A percentile compares a stretch with the other conserved stretches of the same genome.
Conservation (phyloP, 1,140 invertebrate genomes). For the Probaryconus sp. region DNA sequence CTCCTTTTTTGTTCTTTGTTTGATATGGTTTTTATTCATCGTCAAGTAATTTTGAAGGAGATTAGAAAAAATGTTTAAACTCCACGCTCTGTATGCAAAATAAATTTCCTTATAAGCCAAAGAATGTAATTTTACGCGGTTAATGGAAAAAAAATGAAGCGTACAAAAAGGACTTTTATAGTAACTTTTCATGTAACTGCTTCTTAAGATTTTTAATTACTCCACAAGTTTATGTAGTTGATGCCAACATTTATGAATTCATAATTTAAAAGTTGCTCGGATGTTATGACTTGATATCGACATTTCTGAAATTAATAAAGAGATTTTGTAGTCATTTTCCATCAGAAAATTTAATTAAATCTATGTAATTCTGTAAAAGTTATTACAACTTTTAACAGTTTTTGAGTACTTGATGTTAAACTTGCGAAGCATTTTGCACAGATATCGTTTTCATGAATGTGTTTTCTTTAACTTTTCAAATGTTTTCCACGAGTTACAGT, state of each 20-base stretch:
- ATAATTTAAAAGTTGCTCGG: slow-evolving; percentile 2
- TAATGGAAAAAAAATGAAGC: too few relatives aligned
- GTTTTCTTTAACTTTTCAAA: slow-evolving; percentile 27
- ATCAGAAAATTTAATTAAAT: slow-evolving; percentile 43
- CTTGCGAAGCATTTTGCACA: slow-evolving; percentile 41
- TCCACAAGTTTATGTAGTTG: not conserved
- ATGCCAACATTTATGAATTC: slow-evolving; percentile 13
- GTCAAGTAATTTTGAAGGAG: too few relatives aligned
- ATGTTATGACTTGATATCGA: not conserved
- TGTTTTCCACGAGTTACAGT: too few relatives aligned
- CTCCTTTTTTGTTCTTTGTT: too few relatives aligned
- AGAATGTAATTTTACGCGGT: too few relatives aligned
- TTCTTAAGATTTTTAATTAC: slow-evolving; percentile 3
- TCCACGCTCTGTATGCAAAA: too few relatives aligned
- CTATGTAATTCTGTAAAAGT: slow-evolving; percentile 24
- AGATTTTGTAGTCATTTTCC: slow-evolving; percentile 6
- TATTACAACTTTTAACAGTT: slow-evolving; percentile 5
- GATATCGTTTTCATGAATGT: slow-evolving; percentile 35
- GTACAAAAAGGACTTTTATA: slow-evolving; percentile 1
- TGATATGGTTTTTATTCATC: too few relatives aligned
- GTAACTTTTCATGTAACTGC: not conserved
- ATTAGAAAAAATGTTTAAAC: too few relatives aligned
- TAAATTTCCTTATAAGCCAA: too few relatives aligned
- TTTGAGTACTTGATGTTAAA: slow-evolving; percentile 27
- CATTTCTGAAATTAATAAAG: not conserved